Conservation (phyloP, 2,888 invertebrate species). For the Ptilodon capucinus region DNA sequence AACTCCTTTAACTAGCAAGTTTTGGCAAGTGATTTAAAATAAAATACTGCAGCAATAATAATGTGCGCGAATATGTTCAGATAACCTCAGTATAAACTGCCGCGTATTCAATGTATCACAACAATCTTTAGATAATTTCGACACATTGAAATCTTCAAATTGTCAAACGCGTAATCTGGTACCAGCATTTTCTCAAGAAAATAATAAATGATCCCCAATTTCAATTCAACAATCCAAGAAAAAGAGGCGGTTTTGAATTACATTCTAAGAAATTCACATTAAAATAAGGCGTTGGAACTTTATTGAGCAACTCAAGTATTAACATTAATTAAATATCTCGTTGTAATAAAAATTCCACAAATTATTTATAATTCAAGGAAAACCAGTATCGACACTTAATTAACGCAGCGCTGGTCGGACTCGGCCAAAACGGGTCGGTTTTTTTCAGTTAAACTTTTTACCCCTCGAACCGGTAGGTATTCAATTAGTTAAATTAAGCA, state of each 20-base stretch:
- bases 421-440: slow-evolving; percentile 17
- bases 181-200: neutral
- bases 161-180: neutral
- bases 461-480: slow-evolving; percentile 21
- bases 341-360: slow-evolving; percentile 18
- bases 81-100: too few species aligned
- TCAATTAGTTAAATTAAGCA: slow-evolving; percentile 41
- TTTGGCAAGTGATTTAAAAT: too few species aligned
- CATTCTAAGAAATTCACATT: neutral
- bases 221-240: neutral
- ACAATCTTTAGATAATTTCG: too few species aligned
- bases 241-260: neutral
- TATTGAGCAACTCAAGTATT: neutral
- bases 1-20: too few species aligned
- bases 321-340: slow-evolving; percentile 10
- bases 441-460: slow-evolving; percentile 31
- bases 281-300: neutral
- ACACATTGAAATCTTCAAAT: neutral
- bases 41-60: too few species aligned
- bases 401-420: slow-evolving; percentile 18
- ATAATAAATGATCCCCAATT: neutral
- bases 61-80: too few species aligned
- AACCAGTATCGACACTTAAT: slow-evolving; percentile 37
- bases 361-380: slow-evolving; percentile 13
- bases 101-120: too few species aligned